Conservation (phyloP, 2,113 vertebrate genomes). For the Promerops cafer region DNA sequence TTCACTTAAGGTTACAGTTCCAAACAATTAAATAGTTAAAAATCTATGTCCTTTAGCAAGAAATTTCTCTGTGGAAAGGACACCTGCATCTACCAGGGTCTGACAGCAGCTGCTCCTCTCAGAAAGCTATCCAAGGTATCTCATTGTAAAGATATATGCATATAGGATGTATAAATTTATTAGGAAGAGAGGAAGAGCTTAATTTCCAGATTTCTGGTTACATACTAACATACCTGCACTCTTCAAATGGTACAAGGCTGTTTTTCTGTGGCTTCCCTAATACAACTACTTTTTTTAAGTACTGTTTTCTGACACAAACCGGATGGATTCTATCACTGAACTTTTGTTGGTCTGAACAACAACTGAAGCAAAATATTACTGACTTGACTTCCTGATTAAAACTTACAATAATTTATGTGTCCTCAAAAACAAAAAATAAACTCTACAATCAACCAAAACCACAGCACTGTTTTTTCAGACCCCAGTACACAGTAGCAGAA, state of each 20-base stretch:
- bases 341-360: neutral
- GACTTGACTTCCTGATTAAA: neutral
- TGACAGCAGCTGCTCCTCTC: neutral
- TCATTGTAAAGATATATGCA: neutral
- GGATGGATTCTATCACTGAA: neutral
- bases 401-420: neutral
- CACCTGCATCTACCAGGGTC: neutral
- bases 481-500: neutral
- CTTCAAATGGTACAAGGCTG: neutral
- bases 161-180: neutral
- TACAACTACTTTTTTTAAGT: neutral
- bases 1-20: neutral
- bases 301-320: neutral
- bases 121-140: neutral
- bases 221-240: neutral
- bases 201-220: neutral
- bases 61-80: neutral
- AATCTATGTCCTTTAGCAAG: neutral
- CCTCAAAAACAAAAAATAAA: neutral
- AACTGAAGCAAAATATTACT: neutral
- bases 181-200: neutral
- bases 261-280: neutral
- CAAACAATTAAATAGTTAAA: neutral
- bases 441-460: neutral
- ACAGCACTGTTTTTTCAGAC: neutral